Conservation (phyloP, 2,797 vertebrate species). For the Enteromius thamalakanensis region DNA sequence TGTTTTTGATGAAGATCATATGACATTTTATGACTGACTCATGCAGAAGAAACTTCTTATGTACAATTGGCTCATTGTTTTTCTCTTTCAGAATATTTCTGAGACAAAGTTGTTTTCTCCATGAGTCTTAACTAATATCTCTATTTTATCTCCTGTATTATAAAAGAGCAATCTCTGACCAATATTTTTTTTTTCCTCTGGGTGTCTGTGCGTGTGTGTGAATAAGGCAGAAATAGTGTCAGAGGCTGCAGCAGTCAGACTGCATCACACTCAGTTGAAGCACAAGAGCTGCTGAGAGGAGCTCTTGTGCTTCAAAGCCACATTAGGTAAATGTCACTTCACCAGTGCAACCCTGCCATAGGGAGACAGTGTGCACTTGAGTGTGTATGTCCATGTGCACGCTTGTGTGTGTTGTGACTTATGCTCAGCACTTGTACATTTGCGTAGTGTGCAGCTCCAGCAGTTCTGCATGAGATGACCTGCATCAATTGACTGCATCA, state of each 20-base stretch:
- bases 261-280: slow-evolving; percentile 77
- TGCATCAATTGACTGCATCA: slow-evolving; percentile 12
- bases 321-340: slow-evolving; percentile 88
- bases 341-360: slow-evolving; percentile 76
- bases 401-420: slow-evolving; percentile 18
- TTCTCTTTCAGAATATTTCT: not conserved
- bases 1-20: not conserved
- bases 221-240: slow-evolving; percentile 70
- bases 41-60: not conserved
- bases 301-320: slow-evolving; percentile 76
- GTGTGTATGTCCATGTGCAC: slow-evolving; percentile 27
- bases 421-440: slow-evolving; percentile 8
- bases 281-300: slow-evolving; percentile 73
- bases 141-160: not conserved
- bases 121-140: not conserved
- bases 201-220: slow-evolving; percentile 55
- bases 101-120: not conserved
- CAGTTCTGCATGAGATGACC: slow-evolving; percentile 25
- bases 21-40: not conserved
- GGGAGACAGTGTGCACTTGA: slow-evolving; percentile 64
- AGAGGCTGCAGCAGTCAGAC: slow-evolving; percentile 73
- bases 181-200: not conserved
- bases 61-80: not conserved
- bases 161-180: slow-evolving; percentile 20
- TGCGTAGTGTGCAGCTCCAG: not conserved